Base-by-base conservation (phyloP, 2,797 vertebrate species). In the Pangasius mekongensis region DNA sequence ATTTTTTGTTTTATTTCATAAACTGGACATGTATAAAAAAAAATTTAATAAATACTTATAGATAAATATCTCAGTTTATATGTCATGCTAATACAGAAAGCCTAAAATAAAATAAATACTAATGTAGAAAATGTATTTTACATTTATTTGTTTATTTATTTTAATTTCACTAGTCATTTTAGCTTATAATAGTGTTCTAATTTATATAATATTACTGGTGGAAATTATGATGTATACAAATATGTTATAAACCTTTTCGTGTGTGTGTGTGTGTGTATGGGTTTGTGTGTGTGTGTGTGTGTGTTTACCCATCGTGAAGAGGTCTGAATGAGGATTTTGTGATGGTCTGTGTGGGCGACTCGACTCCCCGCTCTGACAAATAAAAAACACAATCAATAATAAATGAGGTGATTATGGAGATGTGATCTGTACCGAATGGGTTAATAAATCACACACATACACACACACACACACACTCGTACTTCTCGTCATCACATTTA, bases 311-410 rank as follows among this genome's bases (percentile, higher is more conserved):
- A 96, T 99, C 98, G 91, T 97, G 97, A 87, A 97, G 95, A 39
- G 98, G 96, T 94, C 98, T 97, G 95, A 99, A 99, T 83, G 98
- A 97, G 71, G 98, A 97, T 95, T 98, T 83, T 66, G 81, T 98
- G 93, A 98, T 93, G 87, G 95, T 96, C 93, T 96, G 98, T 90
- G 97, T 96, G 54, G 98, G 98, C 76, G 98, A 98, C 89, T 97
- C 97, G 84, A 97, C 96, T 96, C 98, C 97, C 94, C 97, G 97
- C 92, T 99, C 98, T 99, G 89, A 88, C 92, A 90, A 88, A 60
- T n/a, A 84, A 88, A 83, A 86, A 78, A 64, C 39, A 77, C 84
- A 86, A 77, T 86, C 73, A 77, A 86, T 78, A 73, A 74, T 64
- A 80, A 71, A 87, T 84, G 27, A 67, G 30, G 58, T 78, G 64